These are phyloP conservation scores for Petrocephalus schoutedeni DNA, from an alignment of 2,797 vertebrate genomes.

Conservation along the genomic window DNA sequence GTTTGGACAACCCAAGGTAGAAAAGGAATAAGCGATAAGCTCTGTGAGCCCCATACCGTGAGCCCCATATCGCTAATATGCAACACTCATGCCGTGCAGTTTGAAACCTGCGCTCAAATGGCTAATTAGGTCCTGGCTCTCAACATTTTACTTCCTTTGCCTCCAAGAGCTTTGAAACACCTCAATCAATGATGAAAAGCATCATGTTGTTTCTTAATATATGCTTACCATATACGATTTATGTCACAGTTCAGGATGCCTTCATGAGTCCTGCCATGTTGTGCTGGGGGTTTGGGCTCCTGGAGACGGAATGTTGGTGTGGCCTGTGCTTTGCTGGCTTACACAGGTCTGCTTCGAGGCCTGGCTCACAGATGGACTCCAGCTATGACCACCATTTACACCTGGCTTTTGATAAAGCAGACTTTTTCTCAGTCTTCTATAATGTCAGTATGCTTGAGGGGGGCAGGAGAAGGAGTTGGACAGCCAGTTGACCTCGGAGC, in stretches of 20 bases:
- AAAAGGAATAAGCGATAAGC: background rate
- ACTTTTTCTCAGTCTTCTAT: background rate
- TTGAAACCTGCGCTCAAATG: background rate
- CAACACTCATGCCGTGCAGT: background rate
- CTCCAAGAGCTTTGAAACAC: background rate
- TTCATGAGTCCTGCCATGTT: background rate
- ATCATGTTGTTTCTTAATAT: background rate
- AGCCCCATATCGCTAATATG: background rate
- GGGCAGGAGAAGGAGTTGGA: too few species aligned
- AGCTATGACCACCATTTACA: background rate
- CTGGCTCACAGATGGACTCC: background rate
- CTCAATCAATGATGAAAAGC: background rate
- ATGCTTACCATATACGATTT: background rate
- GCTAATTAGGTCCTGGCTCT: constrained; percentile 9
- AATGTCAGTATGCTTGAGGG: too few species aligned
- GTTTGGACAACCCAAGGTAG: background rate
- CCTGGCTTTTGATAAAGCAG: background rate
- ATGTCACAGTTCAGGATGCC: background rate
- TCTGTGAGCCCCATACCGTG: background rate
- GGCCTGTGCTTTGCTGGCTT: background rate
- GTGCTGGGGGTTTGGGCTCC: background rate
- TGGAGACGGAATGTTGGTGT: background rate
- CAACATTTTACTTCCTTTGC: constrained; percentile 5
- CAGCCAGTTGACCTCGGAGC: too few species aligned
- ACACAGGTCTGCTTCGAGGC: background rate